These are phyloP conservation scores for Leucania comma DNA, from an alignment of 2,888 invertebrate genomes.

Conservation along the genomic window DNA sequence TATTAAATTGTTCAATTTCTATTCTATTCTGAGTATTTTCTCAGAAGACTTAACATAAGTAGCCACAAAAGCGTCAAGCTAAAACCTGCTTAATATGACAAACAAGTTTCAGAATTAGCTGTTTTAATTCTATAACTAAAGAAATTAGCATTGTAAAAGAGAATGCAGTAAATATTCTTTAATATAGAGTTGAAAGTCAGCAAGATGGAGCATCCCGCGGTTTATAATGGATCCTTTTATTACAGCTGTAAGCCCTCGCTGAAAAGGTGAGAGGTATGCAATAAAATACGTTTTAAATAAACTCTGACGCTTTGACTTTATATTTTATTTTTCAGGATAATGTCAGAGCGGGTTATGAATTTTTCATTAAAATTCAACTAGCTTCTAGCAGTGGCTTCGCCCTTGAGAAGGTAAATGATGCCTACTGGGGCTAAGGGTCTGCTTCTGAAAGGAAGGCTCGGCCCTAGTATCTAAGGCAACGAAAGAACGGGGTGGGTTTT, in stretches of 20 bases:
- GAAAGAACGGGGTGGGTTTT: too few species aligned
- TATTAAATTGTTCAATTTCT: not conserved
- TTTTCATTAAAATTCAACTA: not conserved
- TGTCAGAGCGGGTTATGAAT: constrained; percentile 2
- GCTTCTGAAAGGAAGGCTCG: too few species aligned
- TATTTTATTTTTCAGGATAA: constrained; percentile 19
- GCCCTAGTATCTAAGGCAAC: too few species aligned
- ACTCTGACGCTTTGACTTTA: constrained; percentile 21
- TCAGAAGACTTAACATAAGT: not conserved
- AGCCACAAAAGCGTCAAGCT: not conserved
- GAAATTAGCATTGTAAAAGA: constrained; percentile 40
- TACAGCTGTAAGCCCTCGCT: constrained; percentile 33
- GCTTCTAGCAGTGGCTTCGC: too few species aligned
- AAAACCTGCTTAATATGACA: constrained; percentile 3
- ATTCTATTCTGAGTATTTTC: not conserved
- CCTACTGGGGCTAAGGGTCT: too few species aligned
- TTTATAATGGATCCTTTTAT: constrained; percentile 54
- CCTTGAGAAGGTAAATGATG: too few species aligned
- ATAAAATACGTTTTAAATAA: constrained; percentile 51
- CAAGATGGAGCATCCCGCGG: constrained; percentile 10
- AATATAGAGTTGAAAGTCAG: constrained; percentile 39
- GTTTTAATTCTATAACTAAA: constrained; percentile 29
- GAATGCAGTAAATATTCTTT: constrained; percentile 34
- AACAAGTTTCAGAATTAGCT: constrained; percentile 13
- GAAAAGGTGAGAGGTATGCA: constrained; percentile 45